Evolutionary conservation across 2,113 vertebrate species (phyloP), one percentile per base, ranked within the genome.

Genomic region (Epinephelus cyanopodus): DNA sequence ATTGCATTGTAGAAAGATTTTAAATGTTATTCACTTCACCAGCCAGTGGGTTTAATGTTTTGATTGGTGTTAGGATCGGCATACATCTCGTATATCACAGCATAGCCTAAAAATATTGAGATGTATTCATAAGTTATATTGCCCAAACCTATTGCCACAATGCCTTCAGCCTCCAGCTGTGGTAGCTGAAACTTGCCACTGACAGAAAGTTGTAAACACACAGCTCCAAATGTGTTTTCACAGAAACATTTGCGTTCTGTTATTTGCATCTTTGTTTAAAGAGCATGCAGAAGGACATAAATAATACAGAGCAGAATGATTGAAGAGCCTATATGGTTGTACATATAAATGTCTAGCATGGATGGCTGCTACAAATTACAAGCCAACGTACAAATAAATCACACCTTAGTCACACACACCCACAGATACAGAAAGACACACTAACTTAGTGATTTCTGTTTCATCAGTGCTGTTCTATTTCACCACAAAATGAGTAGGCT

Each of bases 401-500:
- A 60, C 60, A 52, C 82, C 57, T 65, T 15, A 57, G 56, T 85
- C 82, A 52, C 86, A 78, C 67, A 25, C 79, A 60, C 76, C 25
- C 69, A 77, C 78, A 19, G 23, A 42, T 2, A 62, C 25, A 78
- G 29, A 60, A 37, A 65, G 6, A 53, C 57, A 37, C n/a, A 74
- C 61, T 19, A 39, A 63, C 48, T 52, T 52, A 10, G 21, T 42
- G 48, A 56, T 68, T 83, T 61, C 19, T 60, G 27, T 53, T 79
- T 82, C 82, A 76, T 77, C 70, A 48, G 1, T 27, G 64, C 21
- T 71, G 65, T 74, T 85, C 66, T 85, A 39, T 82, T 76, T 80
- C 66, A 75, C 73, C 62, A 23, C 74, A 70, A 57, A 71, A 71
- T 66, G 80, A 86, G 87, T 83, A 81, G 85, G 80, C 62, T 61